Conservation (phyloP, 2,113 vertebrate genomes). For the Mastomys natalensis region DNA sequence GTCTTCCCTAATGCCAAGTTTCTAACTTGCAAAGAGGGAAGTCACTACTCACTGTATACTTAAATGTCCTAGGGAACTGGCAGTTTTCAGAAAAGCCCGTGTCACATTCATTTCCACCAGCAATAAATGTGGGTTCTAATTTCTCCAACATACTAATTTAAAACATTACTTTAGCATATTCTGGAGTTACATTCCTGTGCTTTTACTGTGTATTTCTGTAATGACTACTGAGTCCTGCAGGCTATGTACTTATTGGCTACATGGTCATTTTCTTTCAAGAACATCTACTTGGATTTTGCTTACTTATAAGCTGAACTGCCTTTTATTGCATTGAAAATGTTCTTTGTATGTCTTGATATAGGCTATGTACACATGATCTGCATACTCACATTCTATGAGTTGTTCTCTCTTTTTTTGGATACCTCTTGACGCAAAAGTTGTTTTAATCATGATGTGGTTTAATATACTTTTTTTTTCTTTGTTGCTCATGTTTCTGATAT, state of each 20-base stretch:
- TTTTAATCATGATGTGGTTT: background rate
- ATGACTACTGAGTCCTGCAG: background rate
- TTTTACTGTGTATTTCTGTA: background rate
- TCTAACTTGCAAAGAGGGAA: background rate
- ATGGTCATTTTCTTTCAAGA: background rate
- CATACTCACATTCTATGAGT: background rate
- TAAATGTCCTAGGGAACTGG: background rate
- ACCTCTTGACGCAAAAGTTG: background rate
- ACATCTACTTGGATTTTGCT: background rate
- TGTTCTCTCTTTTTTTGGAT: background rate
- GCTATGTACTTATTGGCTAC: background rate
- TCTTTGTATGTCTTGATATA: background rate
- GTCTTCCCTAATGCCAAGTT: background rate
- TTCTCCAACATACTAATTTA: background rate
- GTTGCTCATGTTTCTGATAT: background rate
- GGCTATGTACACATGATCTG: background rate
- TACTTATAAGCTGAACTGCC: background rate
- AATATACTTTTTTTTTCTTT: background rate
- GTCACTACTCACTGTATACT: background rate
- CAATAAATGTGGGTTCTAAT: background rate
- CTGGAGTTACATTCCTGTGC: background rate
- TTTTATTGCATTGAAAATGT: background rate
- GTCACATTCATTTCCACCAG: background rate
- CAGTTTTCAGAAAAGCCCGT: background rate
- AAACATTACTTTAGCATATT: background rate